Conservation (phyloP, 2,797 vertebrate species). For the Brachymystax lenok region DNA sequence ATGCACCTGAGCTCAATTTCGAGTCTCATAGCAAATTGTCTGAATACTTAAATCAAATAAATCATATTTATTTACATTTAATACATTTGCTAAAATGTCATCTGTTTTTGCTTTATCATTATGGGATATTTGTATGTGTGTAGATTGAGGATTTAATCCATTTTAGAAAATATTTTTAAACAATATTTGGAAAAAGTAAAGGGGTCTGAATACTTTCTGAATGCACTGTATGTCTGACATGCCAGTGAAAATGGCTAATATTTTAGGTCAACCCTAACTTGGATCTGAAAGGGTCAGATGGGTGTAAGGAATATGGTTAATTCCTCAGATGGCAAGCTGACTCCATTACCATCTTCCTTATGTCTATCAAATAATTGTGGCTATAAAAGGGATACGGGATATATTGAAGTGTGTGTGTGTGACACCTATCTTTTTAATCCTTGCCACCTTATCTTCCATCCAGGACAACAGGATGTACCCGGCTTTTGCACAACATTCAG, state of each 20-base stretch:
- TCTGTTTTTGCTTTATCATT: too few species aligned
- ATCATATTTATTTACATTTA: too few species aligned
- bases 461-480: conserved; percentile 52
- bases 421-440: conserved; percentile 24
- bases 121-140: too few species aligned
- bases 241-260: not conserved
- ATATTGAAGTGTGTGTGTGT: not conserved
- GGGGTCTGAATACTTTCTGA: too few species aligned
- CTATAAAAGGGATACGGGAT: not conserved
- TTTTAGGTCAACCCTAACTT: not conserved
- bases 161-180: too few species aligned
- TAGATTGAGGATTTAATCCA: too few species aligned
- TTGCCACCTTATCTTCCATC: conserved; percentile 24
- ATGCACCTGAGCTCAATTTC: too few species aligned
- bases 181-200: too few species aligned
- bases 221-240: not conserved
- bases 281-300: not conserved
- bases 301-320: not conserved
- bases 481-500: conserved; percentile 68
- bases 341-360: not conserved
- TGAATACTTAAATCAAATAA: too few species aligned
- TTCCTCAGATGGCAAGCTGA: not conserved
- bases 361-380: not conserved
- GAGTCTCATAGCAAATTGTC: too few species aligned
- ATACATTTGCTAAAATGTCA: too few species aligned